These are phyloP conservation scores for Scaptomyza tumidula DNA, from an alignment of 2,888 invertebrate genomes.

Conservation along the genomic window DNA sequence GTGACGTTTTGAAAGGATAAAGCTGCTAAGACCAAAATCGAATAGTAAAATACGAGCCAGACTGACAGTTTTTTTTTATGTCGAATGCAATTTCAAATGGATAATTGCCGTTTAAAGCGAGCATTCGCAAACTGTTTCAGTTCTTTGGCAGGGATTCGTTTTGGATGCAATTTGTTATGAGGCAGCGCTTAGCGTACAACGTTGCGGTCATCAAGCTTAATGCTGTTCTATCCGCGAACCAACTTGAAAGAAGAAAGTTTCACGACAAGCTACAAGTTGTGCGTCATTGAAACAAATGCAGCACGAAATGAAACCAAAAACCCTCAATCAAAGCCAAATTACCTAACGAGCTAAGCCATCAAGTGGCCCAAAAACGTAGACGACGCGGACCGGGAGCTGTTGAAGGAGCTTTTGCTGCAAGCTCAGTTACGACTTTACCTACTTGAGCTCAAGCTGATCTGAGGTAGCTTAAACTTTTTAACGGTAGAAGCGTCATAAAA, in stretches of 20 bases:
- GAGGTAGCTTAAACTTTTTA: slow-evolving; percentile 59
- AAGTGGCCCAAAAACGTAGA: slow-evolving; percentile 49
- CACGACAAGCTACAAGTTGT: slow-evolving; percentile 52
- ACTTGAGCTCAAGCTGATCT: slow-evolving; percentile 66
- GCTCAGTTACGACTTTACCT: slow-evolving; percentile 21
- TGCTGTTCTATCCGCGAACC: background rate
- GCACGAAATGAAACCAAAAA: slow-evolving; percentile 69
- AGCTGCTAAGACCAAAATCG: slow-evolving; percentile 71
- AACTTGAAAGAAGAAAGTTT: slow-evolving; percentile 11
- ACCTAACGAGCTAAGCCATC: slow-evolving; percentile 74
- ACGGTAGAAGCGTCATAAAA: slow-evolving; percentile 70
- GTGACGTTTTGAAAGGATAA: slow-evolving; percentile 77
- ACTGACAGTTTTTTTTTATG: slow-evolving; percentile 39
- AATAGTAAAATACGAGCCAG: slow-evolving; percentile 72
- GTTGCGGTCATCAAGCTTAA: slow-evolving; percentile 11
- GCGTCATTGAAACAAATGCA: slow-evolving; percentile 79
- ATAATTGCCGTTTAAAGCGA: slow-evolving; percentile 70
- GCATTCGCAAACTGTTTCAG: slow-evolving; percentile 16
- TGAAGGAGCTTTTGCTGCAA: background rate
- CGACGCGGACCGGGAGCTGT: background rate
- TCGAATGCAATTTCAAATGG: slow-evolving; percentile 8
- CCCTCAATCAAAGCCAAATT: slow-evolving; percentile 77
- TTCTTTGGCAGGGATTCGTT: slow-evolving; percentile 6
- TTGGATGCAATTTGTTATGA: slow-evolving; percentile 27
- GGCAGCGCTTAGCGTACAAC: slow-evolving; percentile 14